Evolutionary conservation across 2,888 invertebrate genomes (phyloP).

Genomic region (Microplitis deprimator): DNA sequence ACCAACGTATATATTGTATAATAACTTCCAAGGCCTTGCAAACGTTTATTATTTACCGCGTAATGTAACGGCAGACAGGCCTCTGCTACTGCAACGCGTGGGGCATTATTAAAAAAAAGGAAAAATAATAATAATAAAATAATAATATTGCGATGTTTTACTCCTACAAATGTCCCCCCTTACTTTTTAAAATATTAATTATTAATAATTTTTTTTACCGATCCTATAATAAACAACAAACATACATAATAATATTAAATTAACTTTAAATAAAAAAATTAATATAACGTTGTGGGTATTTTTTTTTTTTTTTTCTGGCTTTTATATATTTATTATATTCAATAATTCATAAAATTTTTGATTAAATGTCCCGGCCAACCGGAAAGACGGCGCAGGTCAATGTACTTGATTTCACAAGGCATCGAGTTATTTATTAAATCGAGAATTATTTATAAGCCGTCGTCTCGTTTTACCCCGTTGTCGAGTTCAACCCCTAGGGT

Average conservation of each 20-base stretch:
- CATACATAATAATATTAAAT: background rate
- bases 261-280: conserved; percentile 1
- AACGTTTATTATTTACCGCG: conserved; percentile 72
- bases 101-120: conserved; percentile 64
- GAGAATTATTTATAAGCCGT: conserved; percentile 48
- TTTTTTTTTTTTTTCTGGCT: conserved; percentile 3
- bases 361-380: conserved; percentile 24
- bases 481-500: conserved; percentile 33
- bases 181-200: conserved; percentile 43
- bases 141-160: conserved; percentile 66
- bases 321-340: conserved; percentile 43
- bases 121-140: conserved; percentile 4
- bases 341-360: conserved; percentile 30
- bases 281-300: background rate
- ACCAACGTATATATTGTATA: conserved; percentile 69
- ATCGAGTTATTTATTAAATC: conserved; percentile 41
- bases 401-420: conserved; percentile 43
- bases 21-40: conserved; percentile 71
- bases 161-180: conserved; percentile 45
- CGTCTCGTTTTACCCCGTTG: conserved; percentile 47
- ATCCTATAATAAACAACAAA: conserved; percentile 1
- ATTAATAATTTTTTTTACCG: background rate
- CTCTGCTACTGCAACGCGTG: conserved; percentile 47
- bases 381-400: conserved; percentile 38
- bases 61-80: conserved; percentile 69